Conservation (phyloP, 2,888 invertebrate genomes). For the Cheilosia urbana region DNA sequence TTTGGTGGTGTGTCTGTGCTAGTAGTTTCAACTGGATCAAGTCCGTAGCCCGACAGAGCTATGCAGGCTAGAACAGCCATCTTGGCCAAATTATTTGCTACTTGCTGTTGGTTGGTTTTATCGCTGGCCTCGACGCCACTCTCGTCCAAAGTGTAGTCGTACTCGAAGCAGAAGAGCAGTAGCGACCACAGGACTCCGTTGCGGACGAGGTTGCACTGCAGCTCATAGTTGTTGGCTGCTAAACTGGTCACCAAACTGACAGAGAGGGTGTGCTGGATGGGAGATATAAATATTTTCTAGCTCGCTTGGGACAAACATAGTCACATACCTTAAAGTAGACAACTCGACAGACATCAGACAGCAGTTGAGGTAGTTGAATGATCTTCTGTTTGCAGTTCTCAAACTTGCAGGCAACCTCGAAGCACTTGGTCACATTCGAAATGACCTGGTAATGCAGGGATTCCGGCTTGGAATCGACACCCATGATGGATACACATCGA, state of each 20-base stretch:
- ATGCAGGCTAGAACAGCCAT: constrained; percentile 93
- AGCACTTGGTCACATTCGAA: constrained; percentile 94
- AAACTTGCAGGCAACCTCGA: constrained; percentile 98
- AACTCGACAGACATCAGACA: constrained; percentile 93
- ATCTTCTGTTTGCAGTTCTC: constrained; percentile 94
- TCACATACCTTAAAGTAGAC: constrained; percentile 91
- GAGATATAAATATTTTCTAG: not conserved
- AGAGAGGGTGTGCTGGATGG: constrained; percentile 90
- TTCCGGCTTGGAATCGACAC: constrained; percentile 89
- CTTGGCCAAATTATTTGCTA: constrained; percentile 96
- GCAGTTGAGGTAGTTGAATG: constrained; percentile 93
- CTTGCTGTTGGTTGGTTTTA: constrained; percentile 94
- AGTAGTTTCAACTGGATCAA: constrained; percentile 77
- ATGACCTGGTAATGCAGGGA: constrained; percentile 96
- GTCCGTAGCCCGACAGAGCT: constrained; percentile 89
- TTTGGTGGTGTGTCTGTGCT: constrained; percentile 74
- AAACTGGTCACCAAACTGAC: constrained; percentile 96
- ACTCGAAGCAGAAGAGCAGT: constrained; percentile 94
- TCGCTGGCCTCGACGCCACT: constrained; percentile 95
- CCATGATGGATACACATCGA: constrained; percentile 96
- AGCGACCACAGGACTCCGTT: constrained; percentile 97
- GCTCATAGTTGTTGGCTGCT: constrained; percentile 90
- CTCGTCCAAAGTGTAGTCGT: constrained; percentile 98
- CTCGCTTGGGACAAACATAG: not conserved
- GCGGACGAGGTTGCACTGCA: constrained; percentile 93